A percentile compares a stretch with the other conserved stretches of the same genome.
phyloP scores from a whole-genome alignment of 2,113 vertebrate species.

The Notarius lentiginosus region DNA sequence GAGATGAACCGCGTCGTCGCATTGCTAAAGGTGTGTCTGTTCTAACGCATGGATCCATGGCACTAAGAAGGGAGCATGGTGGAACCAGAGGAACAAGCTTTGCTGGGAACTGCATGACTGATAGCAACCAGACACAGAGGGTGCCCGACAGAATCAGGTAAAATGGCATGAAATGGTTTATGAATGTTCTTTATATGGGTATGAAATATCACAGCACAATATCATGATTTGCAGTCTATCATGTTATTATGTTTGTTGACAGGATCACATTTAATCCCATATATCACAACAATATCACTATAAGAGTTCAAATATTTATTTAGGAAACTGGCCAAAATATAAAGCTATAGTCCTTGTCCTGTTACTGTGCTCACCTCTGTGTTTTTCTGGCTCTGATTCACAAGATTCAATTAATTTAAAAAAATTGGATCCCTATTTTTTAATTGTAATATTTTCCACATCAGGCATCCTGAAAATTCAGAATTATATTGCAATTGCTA shows the following conservation, averaged over 20 bases:
- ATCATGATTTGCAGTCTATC: background rate
- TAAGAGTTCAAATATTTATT: background rate
- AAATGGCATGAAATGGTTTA: conserved; percentile 44
- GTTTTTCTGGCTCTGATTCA: background rate
- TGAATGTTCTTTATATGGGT: background rate
- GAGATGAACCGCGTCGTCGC: conserved; percentile 82
- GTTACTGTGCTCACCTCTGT: background rate
- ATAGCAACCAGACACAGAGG: conserved; percentile 79
- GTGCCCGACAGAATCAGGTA: conserved; percentile 83
- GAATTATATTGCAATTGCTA: background rate
- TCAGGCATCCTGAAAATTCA: background rate
- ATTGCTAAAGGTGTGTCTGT: conserved; percentile 88
- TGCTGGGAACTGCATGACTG: conserved; percentile 81
- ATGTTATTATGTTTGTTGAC: background rate
- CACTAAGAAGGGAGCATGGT: conserved; percentile 81
- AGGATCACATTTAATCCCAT: background rate
- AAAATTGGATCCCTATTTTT: too few species aligned
- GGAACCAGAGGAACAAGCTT: conserved; percentile 75
- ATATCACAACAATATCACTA: background rate
- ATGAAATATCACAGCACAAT: background rate
- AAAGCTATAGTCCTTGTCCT: background rate
- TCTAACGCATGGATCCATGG: conserved; percentile 87
- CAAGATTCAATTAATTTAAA: background rate
- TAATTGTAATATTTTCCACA: background rate
- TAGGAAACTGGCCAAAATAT: background rate